A percentile compares a stretch with the other conserved stretches of the same genome.
phyloP scores from a whole-genome alignment of 2,888 invertebrate genomes.

The Dynastes tityus region DNA sequence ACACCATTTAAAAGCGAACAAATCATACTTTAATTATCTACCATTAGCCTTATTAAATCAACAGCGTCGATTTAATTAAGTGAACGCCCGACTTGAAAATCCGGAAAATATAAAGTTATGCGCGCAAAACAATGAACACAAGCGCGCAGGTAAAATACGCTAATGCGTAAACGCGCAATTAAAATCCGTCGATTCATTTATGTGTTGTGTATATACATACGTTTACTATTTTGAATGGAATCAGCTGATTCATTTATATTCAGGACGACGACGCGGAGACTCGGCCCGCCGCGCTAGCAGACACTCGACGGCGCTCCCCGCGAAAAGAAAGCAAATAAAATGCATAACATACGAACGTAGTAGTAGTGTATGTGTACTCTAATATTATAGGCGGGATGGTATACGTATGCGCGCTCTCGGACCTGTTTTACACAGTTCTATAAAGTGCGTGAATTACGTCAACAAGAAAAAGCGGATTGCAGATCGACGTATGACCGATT shows the following conservation, averaged over 20 bases:
- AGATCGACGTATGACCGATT: background rate
- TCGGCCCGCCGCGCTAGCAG: background rate
- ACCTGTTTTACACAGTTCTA: background rate
- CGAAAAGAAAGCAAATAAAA: constrained; percentile 18
- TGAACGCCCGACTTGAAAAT: background rate
- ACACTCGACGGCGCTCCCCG: background rate
- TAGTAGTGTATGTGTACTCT: background rate
- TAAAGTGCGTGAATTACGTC: constrained; percentile 1
- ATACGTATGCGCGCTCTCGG: background rate
- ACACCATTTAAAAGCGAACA: background rate
- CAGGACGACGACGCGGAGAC: constrained; percentile 5
- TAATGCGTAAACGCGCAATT: background rate
- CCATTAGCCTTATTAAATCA: background rate
- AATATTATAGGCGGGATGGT: background rate
- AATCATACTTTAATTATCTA: background rate
- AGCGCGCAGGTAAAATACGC: background rate
- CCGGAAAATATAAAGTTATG: no score
- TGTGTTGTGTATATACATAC: background rate
- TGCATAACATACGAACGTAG: constrained; percentile 4
- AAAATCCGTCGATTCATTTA: constrained; percentile 13
- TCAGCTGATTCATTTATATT: constrained; percentile 37
- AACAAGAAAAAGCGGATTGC: background rate
- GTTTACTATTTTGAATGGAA: constrained; percentile 34
- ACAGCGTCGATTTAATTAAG: background rate
- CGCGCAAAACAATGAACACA: no score